Conservation (phyloP, 1,140 invertebrate species). For the Temnothorax longispinosus region DNA sequence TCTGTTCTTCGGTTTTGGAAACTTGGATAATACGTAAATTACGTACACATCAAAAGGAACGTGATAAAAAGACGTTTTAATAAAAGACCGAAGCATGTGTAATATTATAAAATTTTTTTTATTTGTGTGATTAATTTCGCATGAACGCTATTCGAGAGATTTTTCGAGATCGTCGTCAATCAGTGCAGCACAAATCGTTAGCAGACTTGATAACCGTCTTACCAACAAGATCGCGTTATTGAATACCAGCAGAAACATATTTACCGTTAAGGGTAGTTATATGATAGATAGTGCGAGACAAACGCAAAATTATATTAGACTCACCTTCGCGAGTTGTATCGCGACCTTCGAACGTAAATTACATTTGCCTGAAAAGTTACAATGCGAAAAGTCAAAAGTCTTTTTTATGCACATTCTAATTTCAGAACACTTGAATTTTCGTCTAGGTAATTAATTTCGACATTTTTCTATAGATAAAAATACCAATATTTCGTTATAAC, state of each 20-base stretch:
- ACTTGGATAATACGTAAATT: not conserved
- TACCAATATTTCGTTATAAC: not conserved
- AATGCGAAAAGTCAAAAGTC: not conserved
- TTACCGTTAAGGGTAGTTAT: slow-evolving; percentile 64
- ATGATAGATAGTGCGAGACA: slow-evolving; percentile 32
- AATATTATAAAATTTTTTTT: not conserved
- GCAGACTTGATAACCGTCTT: slow-evolving; percentile 8
- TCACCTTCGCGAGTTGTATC: not conserved
- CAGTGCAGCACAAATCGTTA: slow-evolving; percentile 19
- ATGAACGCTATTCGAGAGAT: slow-evolving; percentile 4
- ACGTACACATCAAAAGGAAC: no score
- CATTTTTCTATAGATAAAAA: not conserved
- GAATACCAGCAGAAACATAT: slow-evolving; percentile 62
- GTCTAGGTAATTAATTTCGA: not conserved
- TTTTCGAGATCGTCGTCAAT: slow-evolving; percentile 46
- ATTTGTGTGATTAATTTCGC: not conserved
- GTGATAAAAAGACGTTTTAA: not conserved
- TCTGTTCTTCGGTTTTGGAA: not conserved
- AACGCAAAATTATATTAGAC: slow-evolving; percentile 24
- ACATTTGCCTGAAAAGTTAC: slow-evolving; percentile 1
- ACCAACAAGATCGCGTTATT: not conserved
- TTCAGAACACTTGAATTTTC: not conserved
- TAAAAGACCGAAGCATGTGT: not conserved
- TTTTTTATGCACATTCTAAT: not conserved
- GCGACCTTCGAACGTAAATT: slow-evolving; percentile 75